phyloP scores from a whole-genome alignment of 2,888 invertebrate genomes.

The Malthinus flaveolus region DNA sequence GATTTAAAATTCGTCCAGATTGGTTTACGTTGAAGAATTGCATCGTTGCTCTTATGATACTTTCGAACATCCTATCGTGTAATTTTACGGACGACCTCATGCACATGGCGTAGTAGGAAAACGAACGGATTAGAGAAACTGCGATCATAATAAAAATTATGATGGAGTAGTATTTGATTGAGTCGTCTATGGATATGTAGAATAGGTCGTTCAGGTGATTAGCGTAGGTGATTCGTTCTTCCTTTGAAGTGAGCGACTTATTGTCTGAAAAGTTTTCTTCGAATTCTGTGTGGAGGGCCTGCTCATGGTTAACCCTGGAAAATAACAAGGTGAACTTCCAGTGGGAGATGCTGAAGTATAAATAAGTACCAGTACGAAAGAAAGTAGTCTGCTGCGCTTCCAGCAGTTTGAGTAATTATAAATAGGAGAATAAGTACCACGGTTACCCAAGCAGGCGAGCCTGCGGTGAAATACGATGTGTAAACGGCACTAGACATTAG shows the following conservation, averaged over 20 bases:
- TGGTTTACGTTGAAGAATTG: slow-evolving; percentile 88
- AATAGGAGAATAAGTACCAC: slow-evolving; percentile 61
- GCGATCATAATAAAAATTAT: slow-evolving; percentile 59
- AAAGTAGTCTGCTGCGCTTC: slow-evolving; percentile 70
- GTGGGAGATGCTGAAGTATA: neutral
- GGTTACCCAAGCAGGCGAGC: slow-evolving; percentile 68
- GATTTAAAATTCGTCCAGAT: slow-evolving; percentile 78
- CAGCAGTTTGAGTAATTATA: slow-evolving; percentile 61
- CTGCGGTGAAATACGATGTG: slow-evolving; percentile 71
- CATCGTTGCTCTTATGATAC: slow-evolving; percentile 79
- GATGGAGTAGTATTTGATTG: slow-evolving; percentile 50
- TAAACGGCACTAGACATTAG: slow-evolving; percentile 59
- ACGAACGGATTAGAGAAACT: slow-evolving; percentile 59
- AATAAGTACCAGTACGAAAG: slow-evolving; percentile 63
- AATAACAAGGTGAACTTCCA: neutral
- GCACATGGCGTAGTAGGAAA: slow-evolving; percentile 67
- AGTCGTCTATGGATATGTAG: slow-evolving; percentile 14
- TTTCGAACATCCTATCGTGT: slow-evolving; percentile 83
- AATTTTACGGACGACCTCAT: slow-evolving; percentile 77
- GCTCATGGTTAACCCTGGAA: slow-evolving; percentile 46
- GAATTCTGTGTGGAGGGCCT: slow-evolving; percentile 34
- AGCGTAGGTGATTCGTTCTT: slow-evolving; percentile 42
- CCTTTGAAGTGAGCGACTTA: slow-evolving; percentile 21
- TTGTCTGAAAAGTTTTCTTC: neutral
- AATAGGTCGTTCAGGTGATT: no score